phyloP scores from a whole-genome alignment of 2,888 invertebrate species.

The Auanema freiburgensis region DNA sequence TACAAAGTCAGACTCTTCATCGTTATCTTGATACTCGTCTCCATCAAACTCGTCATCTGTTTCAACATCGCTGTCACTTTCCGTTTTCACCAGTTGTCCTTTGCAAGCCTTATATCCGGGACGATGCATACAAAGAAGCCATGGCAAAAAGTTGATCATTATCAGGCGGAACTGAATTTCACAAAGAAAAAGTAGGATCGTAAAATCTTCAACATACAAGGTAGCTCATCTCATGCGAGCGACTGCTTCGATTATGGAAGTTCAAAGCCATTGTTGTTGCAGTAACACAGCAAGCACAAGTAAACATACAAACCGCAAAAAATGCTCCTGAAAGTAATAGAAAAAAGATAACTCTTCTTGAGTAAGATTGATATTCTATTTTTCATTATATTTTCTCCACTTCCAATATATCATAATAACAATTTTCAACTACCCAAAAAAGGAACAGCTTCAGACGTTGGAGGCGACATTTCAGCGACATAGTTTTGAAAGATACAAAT shows the following conservation, averaged over 20 bases:
- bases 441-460: slow-evolving; percentile 52
- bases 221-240: slow-evolving; percentile 44
- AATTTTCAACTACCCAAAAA: slow-evolving; percentile 33
- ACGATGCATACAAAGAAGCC: slow-evolving; percentile 44
- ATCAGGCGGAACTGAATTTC: slow-evolving; percentile 37
- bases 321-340: slow-evolving; percentile 34
- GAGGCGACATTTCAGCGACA: slow-evolving; percentile 52
- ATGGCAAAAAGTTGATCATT: slow-evolving; percentile 51
- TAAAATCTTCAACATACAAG: slow-evolving; percentile 24
- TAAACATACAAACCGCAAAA: slow-evolving; percentile 51
- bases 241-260: slow-evolving; percentile 43
- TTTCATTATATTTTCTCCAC: not conserved
- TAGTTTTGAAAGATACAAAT: slow-evolving; percentile 58
- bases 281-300: slow-evolving; percentile 47
- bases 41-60: slow-evolving; percentile 26
- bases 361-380: slow-evolving; percentile 1
- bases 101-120: slow-evolving; percentile 37
- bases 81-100: slow-evolving; percentile 20
- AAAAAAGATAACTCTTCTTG: not conserved
- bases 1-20: slow-evolving; percentile 22
- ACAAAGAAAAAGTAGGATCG: not conserved
- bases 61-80: slow-evolving; percentile 16
- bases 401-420: not conserved
- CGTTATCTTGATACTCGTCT: slow-evolving; percentile 26
- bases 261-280: slow-evolving; percentile 50